Percentiles rank a stretch among this genome's conserved stretches.
These are phyloP conservation scores for Aspidiotus rigidus DNA, from an alignment of 2,888 invertebrate species.

Conservation along the genomic window DNA sequence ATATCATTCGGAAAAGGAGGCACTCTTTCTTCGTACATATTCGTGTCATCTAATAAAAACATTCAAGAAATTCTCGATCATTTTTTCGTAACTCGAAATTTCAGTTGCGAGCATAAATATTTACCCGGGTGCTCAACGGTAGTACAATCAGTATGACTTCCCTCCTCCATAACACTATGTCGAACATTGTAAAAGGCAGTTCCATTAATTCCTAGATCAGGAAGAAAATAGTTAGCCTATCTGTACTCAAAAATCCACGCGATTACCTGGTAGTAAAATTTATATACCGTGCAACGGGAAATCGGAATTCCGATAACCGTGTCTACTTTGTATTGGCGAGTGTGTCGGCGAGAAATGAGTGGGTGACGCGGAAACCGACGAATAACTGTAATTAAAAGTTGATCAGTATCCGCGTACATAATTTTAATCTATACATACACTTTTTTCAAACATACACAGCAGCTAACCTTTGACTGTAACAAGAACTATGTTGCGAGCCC, in stretches of 20 bases:
- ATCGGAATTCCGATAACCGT: constrained; percentile 37
- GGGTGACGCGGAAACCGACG: constrained; percentile 48
- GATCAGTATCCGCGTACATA: neutral
- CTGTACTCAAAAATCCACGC: neutral
- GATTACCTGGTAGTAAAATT: too few species aligned
- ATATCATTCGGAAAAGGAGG: constrained; percentile 41
- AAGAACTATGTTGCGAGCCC: constrained; percentile 52
- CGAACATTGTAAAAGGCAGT: constrained; percentile 32
- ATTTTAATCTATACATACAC: neutral
- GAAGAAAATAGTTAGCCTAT: neutral
- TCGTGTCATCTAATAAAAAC: constrained; percentile 30
- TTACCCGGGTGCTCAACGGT: constrained; percentile 10
- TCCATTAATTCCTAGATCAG: constrained; percentile 32
- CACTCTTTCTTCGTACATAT: constrained; percentile 40
- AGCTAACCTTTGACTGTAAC: constrained; percentile 40
- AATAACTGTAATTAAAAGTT: constrained; percentile 49
- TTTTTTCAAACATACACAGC: constrained; percentile 12
- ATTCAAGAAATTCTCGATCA: neutral
- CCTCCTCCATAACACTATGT: constrained; percentile 34
- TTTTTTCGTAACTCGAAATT: neutral
- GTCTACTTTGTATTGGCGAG: constrained; percentile 63
- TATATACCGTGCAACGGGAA: constrained; percentile 26
- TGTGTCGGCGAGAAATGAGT: constrained; percentile 69
- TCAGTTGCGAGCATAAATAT: neutral
- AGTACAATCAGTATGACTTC: constrained; percentile 25